Conservation (phyloP, 2,113 vertebrate species). For the Phodopus roborovskii region DNA sequence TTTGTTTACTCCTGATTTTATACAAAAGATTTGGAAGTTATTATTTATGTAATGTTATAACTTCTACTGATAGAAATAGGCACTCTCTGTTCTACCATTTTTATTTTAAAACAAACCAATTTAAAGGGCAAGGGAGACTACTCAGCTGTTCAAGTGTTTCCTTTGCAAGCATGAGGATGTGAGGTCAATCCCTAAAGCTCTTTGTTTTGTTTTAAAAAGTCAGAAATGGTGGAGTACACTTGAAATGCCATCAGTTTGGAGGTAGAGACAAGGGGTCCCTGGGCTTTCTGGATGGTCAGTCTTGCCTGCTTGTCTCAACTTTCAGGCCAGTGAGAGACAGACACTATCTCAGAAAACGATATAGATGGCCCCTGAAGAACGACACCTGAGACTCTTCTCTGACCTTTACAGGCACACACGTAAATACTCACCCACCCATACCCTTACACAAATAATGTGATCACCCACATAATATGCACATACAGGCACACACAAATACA, state of each 20-base stretch:
- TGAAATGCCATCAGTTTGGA: neutral
- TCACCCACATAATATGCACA: neutral
- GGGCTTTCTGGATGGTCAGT: neutral
- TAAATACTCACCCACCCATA: neutral
- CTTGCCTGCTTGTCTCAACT: neutral
- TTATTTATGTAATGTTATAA: neutral
- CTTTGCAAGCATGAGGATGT: neutral
- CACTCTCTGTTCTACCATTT: conserved; percentile 10
- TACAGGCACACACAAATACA: neutral
- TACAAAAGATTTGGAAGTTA: neutral
- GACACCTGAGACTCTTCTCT: too few species aligned
- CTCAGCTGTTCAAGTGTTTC: neutral
- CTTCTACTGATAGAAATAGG: neutral
- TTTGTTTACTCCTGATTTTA: neutral
- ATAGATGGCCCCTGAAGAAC: neutral
- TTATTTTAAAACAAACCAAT: neutral
- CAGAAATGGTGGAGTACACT: neutral
- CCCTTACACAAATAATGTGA: neutral
- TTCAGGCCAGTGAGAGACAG: neutral
- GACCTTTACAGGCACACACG: neutral
- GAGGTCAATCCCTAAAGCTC: neutral
- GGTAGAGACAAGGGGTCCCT: neutral
- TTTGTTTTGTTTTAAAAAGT: neutral
- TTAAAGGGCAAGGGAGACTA: neutral
- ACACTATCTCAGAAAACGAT: neutral